A percentile compares a stretch with the other conserved stretches of the same genome.
Evolutionary conservation across 2,888 invertebrate genomes (phyloP).

Genomic region (Plutella xylostella): DNA sequence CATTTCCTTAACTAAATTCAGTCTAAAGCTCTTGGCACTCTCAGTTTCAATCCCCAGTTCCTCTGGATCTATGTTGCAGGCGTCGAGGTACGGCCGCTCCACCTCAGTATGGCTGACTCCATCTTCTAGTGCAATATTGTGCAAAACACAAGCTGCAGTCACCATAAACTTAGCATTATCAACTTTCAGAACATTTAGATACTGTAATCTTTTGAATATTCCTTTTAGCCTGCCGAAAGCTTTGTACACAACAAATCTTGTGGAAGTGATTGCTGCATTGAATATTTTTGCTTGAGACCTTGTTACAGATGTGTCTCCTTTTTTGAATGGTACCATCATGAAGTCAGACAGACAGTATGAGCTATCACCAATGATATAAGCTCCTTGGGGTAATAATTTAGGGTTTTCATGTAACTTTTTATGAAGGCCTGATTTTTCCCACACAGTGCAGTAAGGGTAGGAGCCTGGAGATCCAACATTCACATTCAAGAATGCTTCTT

Average conservation of each 20-base stretch:
- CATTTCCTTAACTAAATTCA: background rate
- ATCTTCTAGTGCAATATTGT: slow-evolving; percentile 5
- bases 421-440: background rate
- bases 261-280: background rate
- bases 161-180: background rate
- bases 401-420: background rate
- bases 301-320: background rate
- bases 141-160: slow-evolving; percentile 3
- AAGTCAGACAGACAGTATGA: background rate
- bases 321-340: slow-evolving; percentile 1
- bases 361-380: background rate
- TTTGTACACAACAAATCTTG: background rate
- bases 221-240: slow-evolving; percentile 1
- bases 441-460: background rate
- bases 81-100: background rate
- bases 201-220: background rate
- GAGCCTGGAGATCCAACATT: slow-evolving; percentile 3
- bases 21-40: background rate
- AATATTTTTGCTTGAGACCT: background rate
- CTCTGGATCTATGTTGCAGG: background rate
- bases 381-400: background rate
- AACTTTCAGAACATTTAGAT: slow-evolving; percentile 1
- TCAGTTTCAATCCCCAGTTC: background rate
- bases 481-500: background rate
- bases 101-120: background rate